Percentiles rank a stretch among this genome's conserved stretches.
Evolutionary conservation across 2,797 vertebrate species (phyloP).

Genomic region (Microcaecilia unicolor): DNA sequence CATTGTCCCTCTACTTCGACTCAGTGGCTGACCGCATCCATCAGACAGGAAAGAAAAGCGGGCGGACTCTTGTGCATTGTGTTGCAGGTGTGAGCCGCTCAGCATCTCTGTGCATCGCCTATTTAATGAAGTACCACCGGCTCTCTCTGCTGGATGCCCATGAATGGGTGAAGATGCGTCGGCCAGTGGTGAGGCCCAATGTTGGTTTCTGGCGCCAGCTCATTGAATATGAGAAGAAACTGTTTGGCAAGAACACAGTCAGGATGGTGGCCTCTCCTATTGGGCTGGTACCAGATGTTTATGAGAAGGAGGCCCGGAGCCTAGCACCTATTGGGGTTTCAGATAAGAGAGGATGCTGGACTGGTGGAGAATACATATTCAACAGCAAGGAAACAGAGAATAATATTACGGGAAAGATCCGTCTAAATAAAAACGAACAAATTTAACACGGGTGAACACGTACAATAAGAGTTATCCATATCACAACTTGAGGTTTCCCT

Average conservation of each 20-base stretch:
- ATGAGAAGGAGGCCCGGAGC: constrained; percentile 70
- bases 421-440: too few species aligned
- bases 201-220: constrained; percentile 80
- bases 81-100: constrained; percentile 76
- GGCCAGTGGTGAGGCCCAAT: constrained; percentile 73
- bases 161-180: constrained; percentile 73
- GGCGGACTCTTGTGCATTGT: constrained; percentile 73
- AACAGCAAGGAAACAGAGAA: too few species aligned
- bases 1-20: constrained; percentile 49
- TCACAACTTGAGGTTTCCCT: too few species aligned
- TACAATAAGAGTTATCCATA: too few species aligned
- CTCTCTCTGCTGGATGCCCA: constrained; percentile 76
- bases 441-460: too few species aligned
- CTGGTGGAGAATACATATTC: too few species aligned
- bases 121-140: constrained; percentile 80
- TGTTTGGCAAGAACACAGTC: constrained; percentile 77
- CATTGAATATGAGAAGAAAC: constrained; percentile 76
- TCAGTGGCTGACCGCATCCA: constrained; percentile 61
- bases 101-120: constrained; percentile 73
- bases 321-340: constrained; percentile 69
- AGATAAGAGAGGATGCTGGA: too few species aligned
- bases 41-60: constrained; percentile 67
- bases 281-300: constrained; percentile 70
- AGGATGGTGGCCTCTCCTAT: constrained; percentile 79
- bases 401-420: too few species aligned